Evolutionary conservation across 2,888 invertebrate genomes (phyloP), one percentile per base, ranked within the genome.

Genomic region (Steinernema hermaphroditum): DNA sequence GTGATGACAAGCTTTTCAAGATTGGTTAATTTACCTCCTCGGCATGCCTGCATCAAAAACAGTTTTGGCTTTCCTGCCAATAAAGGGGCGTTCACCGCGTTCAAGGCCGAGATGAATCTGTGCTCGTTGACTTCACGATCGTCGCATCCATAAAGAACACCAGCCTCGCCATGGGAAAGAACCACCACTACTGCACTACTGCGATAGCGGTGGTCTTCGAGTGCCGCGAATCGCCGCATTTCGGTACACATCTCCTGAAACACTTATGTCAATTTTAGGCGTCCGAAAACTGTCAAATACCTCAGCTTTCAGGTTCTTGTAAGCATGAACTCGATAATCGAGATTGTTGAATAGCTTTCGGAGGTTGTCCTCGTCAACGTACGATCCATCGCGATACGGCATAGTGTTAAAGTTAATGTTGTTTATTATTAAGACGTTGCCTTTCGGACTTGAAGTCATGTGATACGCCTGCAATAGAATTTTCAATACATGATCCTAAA

Each of bases 331-430:
- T 14, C 62, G 62, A 62, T 62, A 62, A 19, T 62, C 62, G 16
- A 62, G 34, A 19, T 16, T 14, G n/a, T 12, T n/a, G n/a, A 62
- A 62, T 1, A 62, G 62, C 34, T 62, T 62, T 16, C 62, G 62
- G 6, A 62, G n/a, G 32, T 62, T 62, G 2, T 62, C 62, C 62
- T 62, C 62, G 19, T 62, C 62, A 14, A 16, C 27, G 16, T 8
- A 62, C 29, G 62, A 62, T 29, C 62, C 62, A 62, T 62, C 62
- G 1, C 62, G 62, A 62, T 62, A 29, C 6, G 62, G 62, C 62
- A 62, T 62, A 16, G 32, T 32, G 62, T 62, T 62, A 32, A 62
- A 62, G 32, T 24, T 62, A 12, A 62, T 62, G 32, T 62, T 62
- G 32, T 62, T 62, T 29, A 62, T 62, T 16, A 62, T 62, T 24